A percentile compares a stretch with the other conserved stretches of the same genome.
These are phyloP conservation scores for Ageneiosus marmoratus DNA, from an alignment of 2,113 vertebrate genomes.

Conservation along the genomic window DNA sequence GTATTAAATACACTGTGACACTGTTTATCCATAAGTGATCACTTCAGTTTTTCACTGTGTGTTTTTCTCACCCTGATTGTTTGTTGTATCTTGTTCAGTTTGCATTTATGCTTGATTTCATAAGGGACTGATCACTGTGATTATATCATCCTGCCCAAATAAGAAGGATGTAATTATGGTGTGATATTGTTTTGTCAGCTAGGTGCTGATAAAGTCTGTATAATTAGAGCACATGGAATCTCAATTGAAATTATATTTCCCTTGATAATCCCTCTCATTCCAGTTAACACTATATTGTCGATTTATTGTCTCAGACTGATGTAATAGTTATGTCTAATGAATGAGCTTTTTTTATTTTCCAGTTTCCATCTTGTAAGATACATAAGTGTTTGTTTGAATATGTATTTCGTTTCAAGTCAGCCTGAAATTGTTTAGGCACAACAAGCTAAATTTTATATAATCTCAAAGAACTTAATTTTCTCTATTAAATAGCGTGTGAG, in stretches of 20 bases:
- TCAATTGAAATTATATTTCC: not conserved
- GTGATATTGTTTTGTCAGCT: not conserved
- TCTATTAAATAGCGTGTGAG: not conserved
- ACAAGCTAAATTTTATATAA: too few species aligned
- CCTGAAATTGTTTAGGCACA: not conserved
- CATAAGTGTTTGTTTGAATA: too few species aligned
- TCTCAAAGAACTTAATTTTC: not conserved
- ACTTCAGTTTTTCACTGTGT: not conserved
- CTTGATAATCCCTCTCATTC: not conserved
- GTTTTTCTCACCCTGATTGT: too few species aligned
- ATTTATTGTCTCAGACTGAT: not conserved
- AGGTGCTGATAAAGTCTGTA: not conserved
- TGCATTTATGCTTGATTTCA: not conserved
- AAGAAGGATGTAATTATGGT: not conserved
- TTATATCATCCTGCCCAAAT: not conserved
- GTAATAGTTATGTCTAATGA: not conserved
- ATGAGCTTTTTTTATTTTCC: not conserved
- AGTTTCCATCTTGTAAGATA: constrained; percentile 24
- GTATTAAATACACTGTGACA: not conserved
- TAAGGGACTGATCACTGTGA: not conserved
- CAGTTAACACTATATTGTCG: not conserved
- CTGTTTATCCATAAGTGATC: not conserved
- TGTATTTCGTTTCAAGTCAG: not conserved
- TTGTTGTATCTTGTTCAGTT: not conserved
- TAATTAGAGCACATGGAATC: not conserved